A percentile compares a stretch with the other conserved stretches of the same genome.
phyloP scores from a whole-genome alignment of 2,888 invertebrate genomes.

The Pammene aurita region DNA sequence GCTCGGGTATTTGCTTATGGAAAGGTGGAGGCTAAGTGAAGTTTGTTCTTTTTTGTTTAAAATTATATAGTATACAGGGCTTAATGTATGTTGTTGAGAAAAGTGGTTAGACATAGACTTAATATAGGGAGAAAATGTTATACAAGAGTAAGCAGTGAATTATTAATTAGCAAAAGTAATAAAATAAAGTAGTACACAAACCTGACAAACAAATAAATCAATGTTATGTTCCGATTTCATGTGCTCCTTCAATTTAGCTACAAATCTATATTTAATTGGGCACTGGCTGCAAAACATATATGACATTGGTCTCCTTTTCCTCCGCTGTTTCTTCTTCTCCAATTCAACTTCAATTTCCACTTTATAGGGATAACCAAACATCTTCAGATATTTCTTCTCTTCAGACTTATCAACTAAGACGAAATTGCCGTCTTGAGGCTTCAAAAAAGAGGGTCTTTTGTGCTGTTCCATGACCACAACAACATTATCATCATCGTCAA shows the following conservation, averaged over 20 bases:
- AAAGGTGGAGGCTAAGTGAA: no score
- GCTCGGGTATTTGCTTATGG: no score
- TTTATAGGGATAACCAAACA: conserved; percentile 18
- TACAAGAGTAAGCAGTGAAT: no score
- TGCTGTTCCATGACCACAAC: conserved; percentile 59
- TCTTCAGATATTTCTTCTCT: conserved; percentile 42
- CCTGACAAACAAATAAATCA: conserved; percentile 69
- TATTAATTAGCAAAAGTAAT: no score
- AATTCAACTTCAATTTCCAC: background rate
- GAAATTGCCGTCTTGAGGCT: conserved; percentile 46
- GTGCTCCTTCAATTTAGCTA: conserved; percentile 68
- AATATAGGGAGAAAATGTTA: no score
- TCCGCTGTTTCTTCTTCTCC: conserved; percentile 51
- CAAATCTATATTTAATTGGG: conserved; percentile 69
- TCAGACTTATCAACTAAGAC: conserved; percentile 47
- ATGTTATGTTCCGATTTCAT: conserved; percentile 67
- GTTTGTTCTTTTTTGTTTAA: no score
- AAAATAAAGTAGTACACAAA: conserved; percentile 43
- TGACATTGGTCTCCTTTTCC: conserved; percentile 65
- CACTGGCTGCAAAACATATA: conserved; percentile 63
- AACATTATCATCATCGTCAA: conserved; percentile 49
- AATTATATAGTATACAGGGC: no score
- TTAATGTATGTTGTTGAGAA: no score
- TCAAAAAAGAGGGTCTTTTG: conserved; percentile 52
- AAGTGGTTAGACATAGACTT: no score